Conservation (phyloP, 2,113 vertebrate genomes). For the Equus quagga region DNA sequence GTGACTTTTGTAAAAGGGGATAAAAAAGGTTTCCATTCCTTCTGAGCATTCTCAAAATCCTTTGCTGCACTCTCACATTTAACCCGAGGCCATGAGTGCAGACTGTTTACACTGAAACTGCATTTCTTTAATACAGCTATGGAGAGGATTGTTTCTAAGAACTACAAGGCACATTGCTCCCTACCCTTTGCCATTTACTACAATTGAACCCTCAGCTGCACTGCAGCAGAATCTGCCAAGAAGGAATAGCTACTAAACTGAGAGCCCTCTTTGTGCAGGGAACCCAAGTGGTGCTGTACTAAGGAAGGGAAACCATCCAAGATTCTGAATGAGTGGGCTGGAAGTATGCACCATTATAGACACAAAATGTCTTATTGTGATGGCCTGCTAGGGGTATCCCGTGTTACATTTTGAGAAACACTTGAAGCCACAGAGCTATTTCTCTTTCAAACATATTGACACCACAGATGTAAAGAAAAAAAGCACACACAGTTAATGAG, state of each 20-base stretch:
- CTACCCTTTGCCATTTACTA: slow-evolving; percentile 77
- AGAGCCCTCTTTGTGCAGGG: slow-evolving; percentile 71
- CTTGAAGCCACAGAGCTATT: slow-evolving; percentile 84
- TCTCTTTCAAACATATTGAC: slow-evolving; percentile 79
- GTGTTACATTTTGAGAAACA: slow-evolving; percentile 70
- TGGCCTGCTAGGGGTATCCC: slow-evolving; percentile 51
- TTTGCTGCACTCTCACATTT: slow-evolving; percentile 59
- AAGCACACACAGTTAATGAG: slow-evolving; percentile 69
- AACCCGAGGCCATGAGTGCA: slow-evolving; percentile 20
- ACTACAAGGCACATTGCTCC: neutral
- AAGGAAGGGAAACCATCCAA: slow-evolving; percentile 72
- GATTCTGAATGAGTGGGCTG: slow-evolving; percentile 60
- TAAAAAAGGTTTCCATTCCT: slow-evolving; percentile 43
- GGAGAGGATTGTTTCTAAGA: slow-evolving; percentile 60
- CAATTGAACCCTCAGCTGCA: slow-evolving; percentile 1
- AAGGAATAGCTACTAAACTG: slow-evolving; percentile 42
- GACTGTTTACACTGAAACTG: slow-evolving; percentile 42
- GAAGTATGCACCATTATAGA: slow-evolving; percentile 32
- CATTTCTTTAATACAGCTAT: slow-evolving; percentile 9
- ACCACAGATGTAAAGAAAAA: slow-evolving; percentile 70
- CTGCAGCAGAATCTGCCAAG: slow-evolving; percentile 65
- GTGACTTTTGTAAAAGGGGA: slow-evolving; percentile 29
- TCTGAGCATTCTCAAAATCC: slow-evolving; percentile 48
- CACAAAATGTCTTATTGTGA: slow-evolving; percentile 58
- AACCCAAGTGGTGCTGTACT: neutral